A percentile compares a stretch with the other conserved stretches of the same genome.
Evolutionary conservation across 2,888 invertebrate species (phyloP).

Genomic region (Allophyes oxyacanthae): DNA sequence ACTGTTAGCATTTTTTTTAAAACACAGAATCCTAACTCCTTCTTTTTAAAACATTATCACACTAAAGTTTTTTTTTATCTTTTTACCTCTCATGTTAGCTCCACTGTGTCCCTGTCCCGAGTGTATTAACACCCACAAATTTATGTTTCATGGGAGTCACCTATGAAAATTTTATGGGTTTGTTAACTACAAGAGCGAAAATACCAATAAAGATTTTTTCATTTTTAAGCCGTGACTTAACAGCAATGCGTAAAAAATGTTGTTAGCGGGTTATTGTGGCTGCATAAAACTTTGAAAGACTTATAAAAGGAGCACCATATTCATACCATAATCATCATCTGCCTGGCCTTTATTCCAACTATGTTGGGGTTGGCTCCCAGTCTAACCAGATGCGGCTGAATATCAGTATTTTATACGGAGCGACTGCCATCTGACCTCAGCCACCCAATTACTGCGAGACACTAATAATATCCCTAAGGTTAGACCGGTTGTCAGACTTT

Average conservation of each 20-base stretch:
- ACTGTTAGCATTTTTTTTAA: no score
- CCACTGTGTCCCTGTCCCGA: constrained; percentile 59
- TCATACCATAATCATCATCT: no score
- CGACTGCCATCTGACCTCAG: no score
- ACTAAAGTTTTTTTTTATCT: constrained; percentile 44
- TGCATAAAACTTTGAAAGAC: constrained; percentile 12
- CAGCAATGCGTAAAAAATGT: constrained; percentile 34
- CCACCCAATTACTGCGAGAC: no score
- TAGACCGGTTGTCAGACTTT: no score
- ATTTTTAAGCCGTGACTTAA: constrained; percentile 31
- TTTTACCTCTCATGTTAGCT: constrained; percentile 37
- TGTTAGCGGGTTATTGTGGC: constrained; percentile 24
- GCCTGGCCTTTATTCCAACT: no score
- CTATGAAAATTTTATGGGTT: constrained; percentile 76
- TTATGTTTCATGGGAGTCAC: constrained; percentile 73
- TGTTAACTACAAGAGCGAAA: constrained; percentile 66
- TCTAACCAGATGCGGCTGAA: no score
- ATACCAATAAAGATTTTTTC: constrained; percentile 67
- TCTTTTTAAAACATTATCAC: constrained; percentile 34
- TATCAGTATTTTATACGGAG: no score
- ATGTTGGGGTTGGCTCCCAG: no score
- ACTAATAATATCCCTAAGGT: no score
- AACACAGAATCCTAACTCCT: background rate
- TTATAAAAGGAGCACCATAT: constrained; percentile 21
- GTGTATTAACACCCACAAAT: constrained; percentile 74